These are phyloP conservation scores for Nemotelus nigrinus DNA, from an alignment of 2,888 invertebrate species.

Conservation along the genomic window DNA sequence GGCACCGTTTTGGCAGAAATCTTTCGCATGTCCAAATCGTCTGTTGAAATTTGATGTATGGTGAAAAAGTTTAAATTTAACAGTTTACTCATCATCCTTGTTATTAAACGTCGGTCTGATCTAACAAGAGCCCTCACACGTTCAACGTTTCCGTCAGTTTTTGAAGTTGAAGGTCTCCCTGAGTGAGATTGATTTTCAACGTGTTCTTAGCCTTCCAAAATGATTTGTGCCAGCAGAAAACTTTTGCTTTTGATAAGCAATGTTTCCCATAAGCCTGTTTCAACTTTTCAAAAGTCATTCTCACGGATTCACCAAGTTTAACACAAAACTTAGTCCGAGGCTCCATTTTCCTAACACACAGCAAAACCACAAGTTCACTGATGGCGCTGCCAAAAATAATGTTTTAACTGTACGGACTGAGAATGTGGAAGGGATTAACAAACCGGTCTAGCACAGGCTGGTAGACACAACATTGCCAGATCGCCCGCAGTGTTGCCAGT, in stretches of 20 bases:
- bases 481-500: too few relatives aligned
- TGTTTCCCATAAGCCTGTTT: conserved; percentile 10
- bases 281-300: too few relatives aligned
- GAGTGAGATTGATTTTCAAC: conserved; percentile 9
- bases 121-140: conserved; percentile 9
- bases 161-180: not conserved
- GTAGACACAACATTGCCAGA: too few relatives aligned
- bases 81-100: conserved; percentile 14
- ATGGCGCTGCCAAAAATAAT: conserved; percentile 13
- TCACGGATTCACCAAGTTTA: not conserved
- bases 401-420: conserved; percentile 5
- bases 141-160: conserved; percentile 8
- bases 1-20: conserved; percentile 14
- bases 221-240: conserved; percentile 6
- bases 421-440: too few relatives aligned
- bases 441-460: too few relatives aligned
- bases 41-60: not conserved
- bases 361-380: conserved; percentile 14
- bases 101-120: conserved; percentile 9
- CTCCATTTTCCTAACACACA: conserved; percentile 2
- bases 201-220: conserved; percentile 2
- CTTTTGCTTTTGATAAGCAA: conserved; percentile 9
- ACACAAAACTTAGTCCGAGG: not conserved
- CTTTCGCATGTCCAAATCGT: conserved; percentile 11
- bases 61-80: conserved; percentile 1